Percentiles rank a stretch among this genome's conserved stretches.
Conservation (phyloP, 30 jellyfish, hydroid and myxozoan species). For the Aurelia aurita region DNA sequence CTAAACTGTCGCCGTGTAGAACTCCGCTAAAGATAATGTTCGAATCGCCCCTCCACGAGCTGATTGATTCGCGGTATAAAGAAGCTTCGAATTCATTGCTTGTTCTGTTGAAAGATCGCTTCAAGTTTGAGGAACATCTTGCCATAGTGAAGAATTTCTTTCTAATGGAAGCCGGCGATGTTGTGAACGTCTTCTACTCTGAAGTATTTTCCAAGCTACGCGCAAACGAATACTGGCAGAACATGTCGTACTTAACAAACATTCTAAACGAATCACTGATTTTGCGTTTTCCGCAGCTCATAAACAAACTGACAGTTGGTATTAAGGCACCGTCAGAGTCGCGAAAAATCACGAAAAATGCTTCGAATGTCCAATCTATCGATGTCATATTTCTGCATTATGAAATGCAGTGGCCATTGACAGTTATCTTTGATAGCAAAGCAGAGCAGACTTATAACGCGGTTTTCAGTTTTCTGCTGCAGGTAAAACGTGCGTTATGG, state of each 20-base stretch:
- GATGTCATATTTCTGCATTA: conserved; percentile 47
- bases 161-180: conserved; percentile 90
- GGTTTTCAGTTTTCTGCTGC: conserved; percentile 72
- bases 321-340: conserved; percentile 29
- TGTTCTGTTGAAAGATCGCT: conserved; percentile 36
- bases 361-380: conserved; percentile 23
- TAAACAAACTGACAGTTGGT: conserved; percentile 52
- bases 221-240: conserved; percentile 69
- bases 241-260: conserved; percentile 74
- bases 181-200: conserved; percentile 70
- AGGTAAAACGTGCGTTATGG: conserved; percentile 90
- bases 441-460: conserved; percentile 78
- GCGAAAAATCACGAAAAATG: conserved; percentile 4
- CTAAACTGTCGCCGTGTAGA: conserved; percentile 58
- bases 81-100: conserved; percentile 50
- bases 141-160: conserved; percentile 68
- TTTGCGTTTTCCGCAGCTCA: conserved; percentile 68
- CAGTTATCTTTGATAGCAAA: conserved; percentile 73
- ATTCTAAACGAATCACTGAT: conserved; percentile 85
- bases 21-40: conserved; percentile 64
- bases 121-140: conserved; percentile 28
- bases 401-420: conserved; percentile 79
- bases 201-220: conserved; percentile 84
- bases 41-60: conserved; percentile 58
- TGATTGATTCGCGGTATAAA: conserved; percentile 49